These are phyloP conservation scores for Chydorus sphaericus DNA, from an alignment of 2,888 invertebrate species.

Conservation along the genomic window DNA sequence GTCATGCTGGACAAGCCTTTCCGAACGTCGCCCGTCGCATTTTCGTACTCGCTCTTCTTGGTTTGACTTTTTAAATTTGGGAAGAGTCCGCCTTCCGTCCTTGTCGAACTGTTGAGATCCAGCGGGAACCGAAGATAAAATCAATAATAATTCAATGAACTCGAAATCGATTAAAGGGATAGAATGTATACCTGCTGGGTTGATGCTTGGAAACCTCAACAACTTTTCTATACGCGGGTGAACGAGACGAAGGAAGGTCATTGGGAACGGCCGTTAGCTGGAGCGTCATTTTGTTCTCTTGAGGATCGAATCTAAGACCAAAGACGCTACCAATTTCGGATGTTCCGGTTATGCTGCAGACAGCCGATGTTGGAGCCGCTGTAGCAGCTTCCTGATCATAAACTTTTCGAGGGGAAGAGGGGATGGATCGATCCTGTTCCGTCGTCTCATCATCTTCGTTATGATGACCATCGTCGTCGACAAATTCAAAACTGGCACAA, in stretches of 20 bases:
- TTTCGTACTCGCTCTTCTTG: conserved; percentile 27
- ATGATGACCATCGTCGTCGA: conserved; percentile 40
- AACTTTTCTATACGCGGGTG: too few species aligned
- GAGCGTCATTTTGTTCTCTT: conserved; percentile 19
- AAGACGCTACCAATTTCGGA: conserved; percentile 14
- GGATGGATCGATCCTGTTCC: conserved; percentile 26
- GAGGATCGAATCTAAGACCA: conserved; percentile 19
- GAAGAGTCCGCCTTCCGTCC: conserved; percentile 15
- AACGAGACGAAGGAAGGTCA: neutral
- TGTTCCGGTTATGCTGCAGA: conserved; percentile 17
- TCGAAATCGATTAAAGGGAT: neutral
- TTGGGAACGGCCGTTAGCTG: conserved; percentile 15
- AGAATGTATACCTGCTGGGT: conserved; percentile 5
- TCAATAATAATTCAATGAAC: neutral
- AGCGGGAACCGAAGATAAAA: conserved; percentile 17
- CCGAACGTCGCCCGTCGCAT: conserved; percentile 24
- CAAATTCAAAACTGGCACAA: conserved; percentile 47
- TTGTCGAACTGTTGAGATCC: conserved; percentile 17
- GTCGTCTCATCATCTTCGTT: conserved; percentile 45
- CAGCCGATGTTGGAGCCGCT: conserved; percentile 24
- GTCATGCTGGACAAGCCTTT: conserved; percentile 10
- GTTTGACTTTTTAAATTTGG: conserved; percentile 21
- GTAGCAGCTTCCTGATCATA: conserved; percentile 34
- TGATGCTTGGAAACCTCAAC: neutral
- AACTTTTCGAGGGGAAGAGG: conserved; percentile 5